These are phyloP conservation scores for Clarias magur DNA, from an alignment of 2,113 vertebrate genomes.

Conservation along the genomic window DNA sequence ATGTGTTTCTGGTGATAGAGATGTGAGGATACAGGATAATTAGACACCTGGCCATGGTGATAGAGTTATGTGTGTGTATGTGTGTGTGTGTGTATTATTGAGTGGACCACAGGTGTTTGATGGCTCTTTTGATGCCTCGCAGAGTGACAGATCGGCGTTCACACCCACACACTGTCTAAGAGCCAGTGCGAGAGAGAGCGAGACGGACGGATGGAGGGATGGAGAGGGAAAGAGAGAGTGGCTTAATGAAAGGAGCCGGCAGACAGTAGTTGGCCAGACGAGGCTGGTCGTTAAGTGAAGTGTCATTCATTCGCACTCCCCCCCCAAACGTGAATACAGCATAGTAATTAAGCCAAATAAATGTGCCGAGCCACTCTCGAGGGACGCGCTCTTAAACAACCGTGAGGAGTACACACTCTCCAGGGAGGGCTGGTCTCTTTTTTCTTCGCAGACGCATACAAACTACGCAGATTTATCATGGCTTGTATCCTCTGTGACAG, in stretches of 20 bases:
- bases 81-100: constrained; percentile 27
- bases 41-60: constrained; percentile 68
- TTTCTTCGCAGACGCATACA: constrained; percentile 48
- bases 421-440: constrained; percentile 56
- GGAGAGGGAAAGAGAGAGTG: constrained; percentile 47
- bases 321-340: constrained; percentile 49
- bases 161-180: constrained; percentile 62
- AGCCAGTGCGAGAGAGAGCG: constrained; percentile 37
- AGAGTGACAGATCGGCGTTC: constrained; percentile 60
- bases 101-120: constrained; percentile 69
- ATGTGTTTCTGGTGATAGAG: constrained; percentile 52
- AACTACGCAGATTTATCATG: constrained; percentile 49
- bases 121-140: constrained; percentile 67
- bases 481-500: constrained; percentile 46
- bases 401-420: constrained; percentile 54
- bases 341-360: constrained; percentile 75
- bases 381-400: constrained; percentile 59
- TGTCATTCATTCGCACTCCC: constrained; percentile 65
- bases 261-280: constrained; percentile 61
- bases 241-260: constrained; percentile 71
- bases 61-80: constrained; percentile 52
- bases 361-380: constrained; percentile 66
- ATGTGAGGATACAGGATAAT: constrained; percentile 69
- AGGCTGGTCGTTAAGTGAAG: constrained; percentile 65
- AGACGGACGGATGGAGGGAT: constrained; percentile 42